A percentile compares a stretch with the other conserved stretches of the same genome.
phyloP scores from a whole-genome alignment of 2,888 invertebrate species.

The Nemurella pictetii region DNA sequence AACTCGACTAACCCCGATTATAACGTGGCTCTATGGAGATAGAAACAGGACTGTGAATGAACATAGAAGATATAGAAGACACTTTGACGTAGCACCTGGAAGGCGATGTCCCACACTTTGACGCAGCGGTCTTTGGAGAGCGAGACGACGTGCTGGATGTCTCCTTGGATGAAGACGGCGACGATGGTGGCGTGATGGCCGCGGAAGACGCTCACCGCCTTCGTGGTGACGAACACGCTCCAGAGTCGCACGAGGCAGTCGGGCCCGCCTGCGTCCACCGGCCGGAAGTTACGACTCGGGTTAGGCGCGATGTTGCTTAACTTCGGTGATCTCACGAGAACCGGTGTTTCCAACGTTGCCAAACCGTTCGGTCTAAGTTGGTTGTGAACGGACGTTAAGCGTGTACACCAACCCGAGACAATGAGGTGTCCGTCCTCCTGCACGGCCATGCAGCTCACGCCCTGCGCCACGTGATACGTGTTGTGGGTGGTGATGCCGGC shows the following conservation, averaged over 20 bases:
- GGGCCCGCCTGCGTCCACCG: constrained; percentile 58
- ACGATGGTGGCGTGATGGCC: constrained; percentile 74
- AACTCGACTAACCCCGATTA: too few species aligned
- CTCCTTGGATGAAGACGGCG: constrained; percentile 67
- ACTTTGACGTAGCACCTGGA: constrained; percentile 43
- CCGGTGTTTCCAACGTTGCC: too few species aligned
- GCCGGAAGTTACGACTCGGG: too few species aligned
- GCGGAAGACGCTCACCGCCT: constrained; percentile 63
- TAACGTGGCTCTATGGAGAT: too few species aligned
- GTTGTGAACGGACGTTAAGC: too few species aligned
- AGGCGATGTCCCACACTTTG: constrained; percentile 75
- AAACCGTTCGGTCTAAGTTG: too few species aligned
- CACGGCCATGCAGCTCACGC: constrained; percentile 51
- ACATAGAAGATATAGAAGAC: too few species aligned
- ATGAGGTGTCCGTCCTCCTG: constrained; percentile 40
- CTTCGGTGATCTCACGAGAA: too few species aligned
- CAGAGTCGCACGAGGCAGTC: constrained; percentile 76
- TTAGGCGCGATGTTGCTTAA: too few species aligned
- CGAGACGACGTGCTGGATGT: constrained; percentile 69
- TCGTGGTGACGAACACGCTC: constrained; percentile 76
- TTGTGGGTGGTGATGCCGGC: background rate
- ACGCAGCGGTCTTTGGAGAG: constrained; percentile 71
- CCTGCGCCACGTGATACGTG: constrained; percentile 60
- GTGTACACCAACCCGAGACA: constrained; percentile 53
- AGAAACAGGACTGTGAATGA: too few species aligned